Base-by-base conservation (phyloP, 1,140 invertebrate genomes). In the Drosophila varians region DNA sequence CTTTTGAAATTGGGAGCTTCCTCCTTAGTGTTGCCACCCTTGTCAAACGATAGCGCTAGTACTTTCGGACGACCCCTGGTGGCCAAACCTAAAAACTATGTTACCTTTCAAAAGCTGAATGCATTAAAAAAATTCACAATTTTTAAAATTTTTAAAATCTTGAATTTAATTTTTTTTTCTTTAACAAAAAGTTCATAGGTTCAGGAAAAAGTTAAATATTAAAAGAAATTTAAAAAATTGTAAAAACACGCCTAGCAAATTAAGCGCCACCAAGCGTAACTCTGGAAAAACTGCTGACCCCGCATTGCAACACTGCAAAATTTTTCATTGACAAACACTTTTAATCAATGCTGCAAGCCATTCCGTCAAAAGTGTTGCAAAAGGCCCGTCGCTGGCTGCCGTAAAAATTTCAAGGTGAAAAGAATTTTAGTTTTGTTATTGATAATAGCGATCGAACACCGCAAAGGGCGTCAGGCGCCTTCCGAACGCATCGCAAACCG, bases 331-430 rank as follows among this genome's bases (percentile, higher is more conserved):
- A 11, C 28, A 31, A 31, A 31, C 28, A 31, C 36, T 38, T 14
- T 38, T 16, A 3, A 12, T 6, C 36, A 38, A 12, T 38, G 36
- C 36, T 38, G 36, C 12, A 12, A 16, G 36, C 12, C 14, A 8
- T 19, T 9, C 14, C 38, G 38, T 42, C 36, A 42, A 42, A 42
- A 42, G 16, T 18, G 38, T 42, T 18, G 38, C 38, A 18, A 42
- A 18, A 42, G 38, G 38, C 38, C 38, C 8, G 53, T 56, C 52
- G 52, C 23, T 45, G 42, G 42, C 53, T 56, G 69, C 69, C 57
- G 70, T 79, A 79, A 80, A 80, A 75, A 80, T 72, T 80, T 80
- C 77, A 80, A 80, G 77, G 77, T 80, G 77, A 80, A 80, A 79
- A 75, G 65, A 60, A 62, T 62, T 36, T 60, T 54, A 23, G 48